Base-by-base conservation (phyloP, 2,113 vertebrate species). In the Sturnus vulgaris region DNA sequence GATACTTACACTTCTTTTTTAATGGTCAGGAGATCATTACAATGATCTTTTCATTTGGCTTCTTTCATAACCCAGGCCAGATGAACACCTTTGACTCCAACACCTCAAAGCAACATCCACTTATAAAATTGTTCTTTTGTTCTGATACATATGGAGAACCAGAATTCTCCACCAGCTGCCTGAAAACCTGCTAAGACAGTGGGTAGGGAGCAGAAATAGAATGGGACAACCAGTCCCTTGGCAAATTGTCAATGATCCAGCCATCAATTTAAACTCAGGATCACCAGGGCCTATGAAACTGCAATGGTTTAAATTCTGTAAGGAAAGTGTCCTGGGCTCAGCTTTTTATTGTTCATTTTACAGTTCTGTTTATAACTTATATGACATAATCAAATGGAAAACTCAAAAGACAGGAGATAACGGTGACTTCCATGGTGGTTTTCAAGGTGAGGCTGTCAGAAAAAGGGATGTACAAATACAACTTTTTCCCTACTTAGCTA, bases 271-370 rank as follows among this genome's bases (percentile, higher is more conserved):
- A 89, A 92, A 35, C 18, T 37, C 56, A 75, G 52, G 18, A 68
- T 55, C 69, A 44, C 14, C 24, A 55, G 55, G 15, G 23, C 13
- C 35, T 33, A 50, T 28, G 39, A 92, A 94, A 80, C 23, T 8
- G 21, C 27, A 73, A 9, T 13, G 19, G 21, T 78, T 79, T 86
- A 63, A 93, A 82, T 82, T 78, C 61, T 91, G 72, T 84, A 63
- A 77, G 75, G 76, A 63, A 19, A 10, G 3, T 49, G n/a, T 39
- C 27, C 10, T 33, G 12, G 40, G n/a, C 31, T 82, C 23, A 13
- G 17, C 4, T 61, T 92, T 92, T 95, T 86, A 86, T 33, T 78
- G 59, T 18, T 90, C 27, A 35, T 77, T 95, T 90, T 92, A 92
- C 71, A 83, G 39, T 70, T 86, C 76, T 88, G 69, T 88, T 94